Evolutionary conservation across 2,113 vertebrate genomes (phyloP), one percentile per base, ranked within the genome.

Genomic region (Phalacrocorax carbo): DNA sequence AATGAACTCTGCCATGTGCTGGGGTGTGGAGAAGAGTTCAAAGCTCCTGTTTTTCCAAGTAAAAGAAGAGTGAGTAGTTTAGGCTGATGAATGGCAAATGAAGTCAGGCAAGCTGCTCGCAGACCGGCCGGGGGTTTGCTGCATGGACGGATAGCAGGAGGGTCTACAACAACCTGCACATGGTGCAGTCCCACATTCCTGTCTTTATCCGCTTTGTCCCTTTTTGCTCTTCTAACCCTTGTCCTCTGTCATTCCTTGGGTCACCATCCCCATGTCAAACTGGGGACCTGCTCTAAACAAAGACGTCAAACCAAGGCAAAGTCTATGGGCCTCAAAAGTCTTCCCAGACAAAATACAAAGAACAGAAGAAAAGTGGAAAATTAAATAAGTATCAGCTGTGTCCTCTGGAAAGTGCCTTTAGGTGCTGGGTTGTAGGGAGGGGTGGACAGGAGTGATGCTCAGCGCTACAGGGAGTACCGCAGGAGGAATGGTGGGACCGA

Each of bases 401-500:
- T 8, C 55, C 30, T 70, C 55, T 48, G 57, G 21, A 60, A 82
- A 60, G 49, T 11, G 15, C 23, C 57, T 48, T 61, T 29, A 34
- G 20, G 4, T 48, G 27, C 22, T 72, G 51, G 30, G 7, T 17
- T 20, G 13, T 32, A 40, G 54, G 27, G 27, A 86, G n/a, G 25
- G 44, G 48, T 2, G 0, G 6, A 5, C 42, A 18, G 65, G 32
- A 76, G 48, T 9, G 84, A 69, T 52, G 52, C 78, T 29, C 51
- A 75, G 51, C 15, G 7, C 66, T 49, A 13, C 17, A 8, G 42
- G 49, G 27, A 8, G 13, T 13, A 3, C 40, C 3, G 6, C 61
- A 38, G 26, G 72, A n/a, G 51, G 15, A 72, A 15, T 2, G 0
- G 2, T 16, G 49, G 49, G 29, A 71, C 19, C 0, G 0, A 62